A percentile compares a stretch with the other conserved stretches of the same genome.
Evolutionary conservation across 2,113 vertebrate species (phyloP).

Genomic region (Heliornis fulica): DNA sequence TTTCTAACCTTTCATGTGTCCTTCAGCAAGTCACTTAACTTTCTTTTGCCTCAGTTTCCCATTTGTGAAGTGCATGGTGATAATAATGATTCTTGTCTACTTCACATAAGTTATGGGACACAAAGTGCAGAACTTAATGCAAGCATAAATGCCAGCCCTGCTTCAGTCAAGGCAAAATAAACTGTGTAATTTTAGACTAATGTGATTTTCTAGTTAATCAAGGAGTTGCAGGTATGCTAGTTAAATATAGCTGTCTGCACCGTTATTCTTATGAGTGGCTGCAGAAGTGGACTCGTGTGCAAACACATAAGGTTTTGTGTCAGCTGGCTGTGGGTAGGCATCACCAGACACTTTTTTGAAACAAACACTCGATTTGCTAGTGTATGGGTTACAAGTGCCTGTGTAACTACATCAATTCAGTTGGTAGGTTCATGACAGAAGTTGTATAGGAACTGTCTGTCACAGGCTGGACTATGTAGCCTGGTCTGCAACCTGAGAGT

Average conservation of each 20-base stretch:
- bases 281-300: neutral
- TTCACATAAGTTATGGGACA: neutral
- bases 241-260: neutral
- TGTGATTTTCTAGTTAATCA: neutral
- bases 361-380: neutral
- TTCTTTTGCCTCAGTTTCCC: constrained; percentile 20
- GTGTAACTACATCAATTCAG: neutral
- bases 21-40: neutral
- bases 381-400: neutral
- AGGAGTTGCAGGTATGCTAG: neutral
- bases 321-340: neutral
- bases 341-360: neutral
- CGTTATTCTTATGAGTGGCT: neutral
- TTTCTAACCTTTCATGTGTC: neutral
- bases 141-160: neutral
- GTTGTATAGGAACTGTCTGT: neutral
- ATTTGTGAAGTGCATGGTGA: neutral
- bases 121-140: neutral
- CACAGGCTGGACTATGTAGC: neutral
- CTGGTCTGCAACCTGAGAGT: neutral
- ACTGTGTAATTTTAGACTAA: neutral
- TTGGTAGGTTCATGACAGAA: neutral
- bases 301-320: neutral
- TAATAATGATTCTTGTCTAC: neutral
- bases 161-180: neutral